A percentile compares a stretch with the other conserved stretches of the same genome.
phyloP scores from a whole-genome alignment of 2,888 invertebrate species.

The Zhuqinia jingwanae region DNA sequence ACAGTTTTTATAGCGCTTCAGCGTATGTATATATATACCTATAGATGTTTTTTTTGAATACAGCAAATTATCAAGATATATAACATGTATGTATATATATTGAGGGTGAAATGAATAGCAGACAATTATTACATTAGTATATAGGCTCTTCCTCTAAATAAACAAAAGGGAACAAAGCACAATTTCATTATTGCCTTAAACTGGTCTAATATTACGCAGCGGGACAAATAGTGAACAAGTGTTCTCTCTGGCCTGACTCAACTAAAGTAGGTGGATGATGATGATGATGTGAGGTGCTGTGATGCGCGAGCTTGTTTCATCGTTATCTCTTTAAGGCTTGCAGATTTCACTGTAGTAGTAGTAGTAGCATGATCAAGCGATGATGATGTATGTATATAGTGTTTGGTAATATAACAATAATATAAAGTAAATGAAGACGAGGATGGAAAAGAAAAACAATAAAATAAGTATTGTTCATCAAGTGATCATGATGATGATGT shows the following conservation, averaged over 20 bases:
- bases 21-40: background rate
- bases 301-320: constrained; percentile 23
- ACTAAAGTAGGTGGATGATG: background rate
- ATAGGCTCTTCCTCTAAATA: constrained; percentile 39
- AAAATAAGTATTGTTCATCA: constrained; percentile 38
- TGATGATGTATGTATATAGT: no score
- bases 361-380: background rate
- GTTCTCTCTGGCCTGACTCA: background rate
- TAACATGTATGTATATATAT: no score
- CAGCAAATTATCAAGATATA: constrained; percentile 29
- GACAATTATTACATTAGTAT: constrained; percentile 40
- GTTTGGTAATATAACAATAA: background rate
- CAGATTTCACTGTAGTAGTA: background rate
- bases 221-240: background rate
- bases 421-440: constrained; percentile 45
- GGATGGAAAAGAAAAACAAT: constrained; percentile 41
- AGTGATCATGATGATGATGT: constrained; percentile 39
- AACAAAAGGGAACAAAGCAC: constrained; percentile 40
- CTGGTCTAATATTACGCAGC: constrained; percentile 22
- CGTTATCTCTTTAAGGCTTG: constrained; percentile 14
- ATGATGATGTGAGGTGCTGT: background rate
- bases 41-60: no score
- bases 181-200: constrained; percentile 49
- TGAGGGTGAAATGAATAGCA: constrained; percentile 19
- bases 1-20: no score